phyloP scores from a whole-genome alignment of 2,113 vertebrate species.

The Callithrix jacchus region DNA sequence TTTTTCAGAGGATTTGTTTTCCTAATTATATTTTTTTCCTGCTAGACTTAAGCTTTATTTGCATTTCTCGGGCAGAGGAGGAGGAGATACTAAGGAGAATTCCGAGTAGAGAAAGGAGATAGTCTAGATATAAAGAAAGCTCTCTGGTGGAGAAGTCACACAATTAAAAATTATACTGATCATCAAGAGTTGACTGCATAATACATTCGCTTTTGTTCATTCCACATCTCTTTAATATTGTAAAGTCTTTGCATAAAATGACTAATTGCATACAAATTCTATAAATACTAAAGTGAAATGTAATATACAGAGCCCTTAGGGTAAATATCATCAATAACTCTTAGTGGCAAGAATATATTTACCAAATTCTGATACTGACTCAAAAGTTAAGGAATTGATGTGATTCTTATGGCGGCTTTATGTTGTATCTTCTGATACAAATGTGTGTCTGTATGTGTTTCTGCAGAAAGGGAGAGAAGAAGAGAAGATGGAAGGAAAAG shows the following conservation, averaged over 20 bases:
- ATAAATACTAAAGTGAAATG: neutral
- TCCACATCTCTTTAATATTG: neutral
- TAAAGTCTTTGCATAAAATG: neutral
- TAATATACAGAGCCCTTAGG: neutral
- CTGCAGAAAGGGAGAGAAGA: neutral
- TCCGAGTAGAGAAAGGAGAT: neutral
- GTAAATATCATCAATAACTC: neutral
- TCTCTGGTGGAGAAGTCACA: neutral
- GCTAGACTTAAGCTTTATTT: conserved; percentile 25
- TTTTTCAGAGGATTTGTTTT: conserved; percentile 15
- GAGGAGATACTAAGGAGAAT: neutral
- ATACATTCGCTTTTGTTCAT: neutral
- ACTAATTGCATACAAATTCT: neutral
- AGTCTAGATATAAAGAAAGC: neutral
- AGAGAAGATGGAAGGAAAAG: neutral
- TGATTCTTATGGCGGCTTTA: neutral
- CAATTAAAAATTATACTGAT: neutral
- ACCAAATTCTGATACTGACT: neutral
- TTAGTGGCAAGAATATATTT: neutral
- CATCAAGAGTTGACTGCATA: neutral
- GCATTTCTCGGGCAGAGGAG: neutral
- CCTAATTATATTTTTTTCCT: neutral
- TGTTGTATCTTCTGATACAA: neutral
- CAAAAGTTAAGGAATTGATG: neutral
- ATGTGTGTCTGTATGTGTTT: neutral